Percentiles rank a stretch among this genome's conserved stretches.
These are phyloP conservation scores for Gavialis gangeticus DNA, from an alignment of 2,113 vertebrate genomes.

Conservation along the genomic window DNA sequence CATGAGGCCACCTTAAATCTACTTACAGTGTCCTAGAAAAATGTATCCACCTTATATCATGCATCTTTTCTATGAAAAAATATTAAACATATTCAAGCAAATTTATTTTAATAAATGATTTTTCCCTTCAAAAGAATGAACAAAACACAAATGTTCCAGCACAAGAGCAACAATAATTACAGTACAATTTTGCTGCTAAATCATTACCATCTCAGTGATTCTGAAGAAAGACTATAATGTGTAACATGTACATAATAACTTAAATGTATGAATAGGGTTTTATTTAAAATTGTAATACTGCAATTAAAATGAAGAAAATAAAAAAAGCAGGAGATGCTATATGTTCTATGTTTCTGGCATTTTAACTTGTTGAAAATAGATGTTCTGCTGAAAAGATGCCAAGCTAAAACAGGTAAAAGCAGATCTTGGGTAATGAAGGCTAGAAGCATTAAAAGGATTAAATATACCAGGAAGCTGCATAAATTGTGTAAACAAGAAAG, in stretches of 20 bases:
- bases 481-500: slow-evolving; percentile 31
- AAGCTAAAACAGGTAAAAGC: slow-evolving; percentile 55
- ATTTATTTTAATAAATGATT: slow-evolving; percentile 25
- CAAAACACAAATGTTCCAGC: slow-evolving; percentile 29
- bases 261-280: slow-evolving; percentile 56
- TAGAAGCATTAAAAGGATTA: slow-evolving; percentile 32
- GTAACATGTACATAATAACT: slow-evolving; percentile 48
- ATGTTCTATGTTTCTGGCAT: slow-evolving; percentile 34
- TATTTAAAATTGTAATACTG: slow-evolving; percentile 42
- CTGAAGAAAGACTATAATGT: slow-evolving; percentile 29
- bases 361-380: slow-evolving; percentile 70
- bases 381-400: slow-evolving; percentile 65
- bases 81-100: slow-evolving; percentile 44
- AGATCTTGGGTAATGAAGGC: slow-evolving; percentile 57
- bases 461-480: slow-evolving; percentile 20
- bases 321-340: slow-evolving; percentile 30
- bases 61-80: slow-evolving; percentile 15
- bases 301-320: slow-evolving; percentile 55
- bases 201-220: slow-evolving; percentile 36
- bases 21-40: slow-evolving; percentile 9
- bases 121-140: slow-evolving; percentile 37
- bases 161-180: slow-evolving; percentile 62
- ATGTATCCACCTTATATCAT: background rate
- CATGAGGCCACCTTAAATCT: background rate
- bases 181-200: slow-evolving; percentile 60